phyloP scores from a whole-genome alignment of 2,888 invertebrate species.

The Morinoia aosen region DNA sequence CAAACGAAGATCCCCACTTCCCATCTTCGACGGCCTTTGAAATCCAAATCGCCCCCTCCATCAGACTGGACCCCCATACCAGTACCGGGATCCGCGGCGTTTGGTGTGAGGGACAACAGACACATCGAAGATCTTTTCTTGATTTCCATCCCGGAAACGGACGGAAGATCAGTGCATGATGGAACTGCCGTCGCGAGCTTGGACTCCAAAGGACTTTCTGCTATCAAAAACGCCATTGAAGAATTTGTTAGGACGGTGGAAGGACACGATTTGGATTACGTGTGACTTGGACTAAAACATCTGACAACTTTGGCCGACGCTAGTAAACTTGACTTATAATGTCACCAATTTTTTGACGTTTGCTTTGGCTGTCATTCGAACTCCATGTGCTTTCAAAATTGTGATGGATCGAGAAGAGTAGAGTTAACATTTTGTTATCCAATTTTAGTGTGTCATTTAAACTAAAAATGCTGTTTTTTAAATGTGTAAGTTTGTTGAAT shows the following conservation, averaged over 20 bases:
- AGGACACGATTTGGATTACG: background rate
- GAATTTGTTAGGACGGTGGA: background rate
- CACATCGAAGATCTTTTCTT: slow-evolving; percentile 34
- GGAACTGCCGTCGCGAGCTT: background rate
- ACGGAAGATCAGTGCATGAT: background rate
- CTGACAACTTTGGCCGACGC: background rate
- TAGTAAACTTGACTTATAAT: background rate
- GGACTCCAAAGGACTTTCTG: background rate
- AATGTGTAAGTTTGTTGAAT: background rate
- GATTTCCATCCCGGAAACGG: background rate
- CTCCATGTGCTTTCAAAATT: background rate
- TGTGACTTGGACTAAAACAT: background rate
- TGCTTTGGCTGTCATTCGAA: background rate
- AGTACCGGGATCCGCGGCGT: background rate
- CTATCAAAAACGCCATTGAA: slow-evolving; percentile 16
- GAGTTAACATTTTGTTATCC: background rate
- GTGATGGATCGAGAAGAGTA: background rate
- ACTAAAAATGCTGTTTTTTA: background rate
- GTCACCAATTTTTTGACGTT: background rate
- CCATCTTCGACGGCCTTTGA: background rate
- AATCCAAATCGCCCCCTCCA: background rate
- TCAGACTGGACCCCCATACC: slow-evolving; percentile 2
- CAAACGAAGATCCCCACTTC: background rate
- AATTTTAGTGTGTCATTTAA: background rate
- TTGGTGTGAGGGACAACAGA: background rate